Evolutionary conservation across 2,797 vertebrate species (phyloP).

Genomic region (Pipistrellus kuhlii): DNA sequence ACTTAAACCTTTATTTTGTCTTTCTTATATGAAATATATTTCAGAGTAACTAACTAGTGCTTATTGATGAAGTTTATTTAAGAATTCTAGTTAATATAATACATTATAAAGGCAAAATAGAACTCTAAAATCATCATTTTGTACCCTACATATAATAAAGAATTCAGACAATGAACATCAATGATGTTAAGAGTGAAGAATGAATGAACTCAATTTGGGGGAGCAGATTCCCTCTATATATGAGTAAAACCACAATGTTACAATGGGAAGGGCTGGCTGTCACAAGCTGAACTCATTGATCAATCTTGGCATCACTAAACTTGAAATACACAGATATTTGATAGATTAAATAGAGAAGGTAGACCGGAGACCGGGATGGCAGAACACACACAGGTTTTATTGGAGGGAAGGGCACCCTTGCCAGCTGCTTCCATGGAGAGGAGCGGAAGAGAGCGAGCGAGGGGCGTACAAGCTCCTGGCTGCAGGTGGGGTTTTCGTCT

Average conservation of each 20-base stretch:
- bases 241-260: background rate
- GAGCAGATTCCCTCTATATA: background rate
- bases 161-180: background rate
- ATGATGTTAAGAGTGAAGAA: background rate
- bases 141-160: background rate
- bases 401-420: too few species aligned
- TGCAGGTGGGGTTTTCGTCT: too few species aligned
- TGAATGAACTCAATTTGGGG: background rate
- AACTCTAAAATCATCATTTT: background rate
- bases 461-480: too few species aligned
- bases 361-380: too few species aligned
- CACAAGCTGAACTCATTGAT: background rate
- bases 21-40: slow-evolving; percentile 46
- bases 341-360: too few species aligned
- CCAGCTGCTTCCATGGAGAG: too few species aligned
- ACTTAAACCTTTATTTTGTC: background rate
- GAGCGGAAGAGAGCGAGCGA: too few species aligned
- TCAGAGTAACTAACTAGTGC: background rate
- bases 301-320: background rate
- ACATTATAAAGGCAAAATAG: background rate
- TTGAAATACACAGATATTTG: background rate
- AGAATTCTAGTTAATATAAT: background rate
- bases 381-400: too few species aligned
- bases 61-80: background rate
- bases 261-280: background rate